Conservation (phyloP, 2,888 invertebrate species). For the Acholoe squamosa region DNA sequence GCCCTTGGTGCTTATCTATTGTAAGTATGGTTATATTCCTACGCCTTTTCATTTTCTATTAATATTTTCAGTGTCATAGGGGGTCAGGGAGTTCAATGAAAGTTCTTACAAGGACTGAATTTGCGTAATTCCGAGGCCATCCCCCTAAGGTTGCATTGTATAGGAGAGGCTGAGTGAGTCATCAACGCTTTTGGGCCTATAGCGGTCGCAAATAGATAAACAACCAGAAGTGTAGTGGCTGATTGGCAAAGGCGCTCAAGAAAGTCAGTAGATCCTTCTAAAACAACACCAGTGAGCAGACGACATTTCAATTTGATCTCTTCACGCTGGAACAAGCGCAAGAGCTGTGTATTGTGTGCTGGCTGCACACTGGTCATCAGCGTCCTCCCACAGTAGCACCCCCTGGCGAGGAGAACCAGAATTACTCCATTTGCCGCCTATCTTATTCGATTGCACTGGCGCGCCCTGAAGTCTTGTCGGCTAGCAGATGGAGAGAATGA, state of each 20-base stretch:
- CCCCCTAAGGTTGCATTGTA: no score
- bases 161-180: no score
- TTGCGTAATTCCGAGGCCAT: no score
- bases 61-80: no score
- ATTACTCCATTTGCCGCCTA: conserved; percentile 41
- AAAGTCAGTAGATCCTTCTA: no score
- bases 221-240: no score
- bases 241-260: no score
- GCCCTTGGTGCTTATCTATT: conserved; percentile 26
- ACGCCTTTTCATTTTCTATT: no score
- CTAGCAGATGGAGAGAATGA: conserved; percentile 20
- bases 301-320: not conserved
- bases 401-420: not conserved
- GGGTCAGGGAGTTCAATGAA: no score
- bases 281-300: not conserved
- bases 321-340: conserved; percentile 24
- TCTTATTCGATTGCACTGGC: conserved; percentile 21
- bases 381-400: not conserved
- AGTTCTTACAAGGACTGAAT: no score
- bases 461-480: conserved; percentile 4
- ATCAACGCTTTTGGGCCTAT: no score
- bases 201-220: no score
- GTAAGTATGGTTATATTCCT: not conserved
- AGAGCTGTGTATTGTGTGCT: not conserved
- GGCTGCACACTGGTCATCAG: not conserved